Percentiles rank a stretch among this genome's conserved stretches.
Conservation (phyloP, 2,888 invertebrate species). For the Aelia acuminata region DNA sequence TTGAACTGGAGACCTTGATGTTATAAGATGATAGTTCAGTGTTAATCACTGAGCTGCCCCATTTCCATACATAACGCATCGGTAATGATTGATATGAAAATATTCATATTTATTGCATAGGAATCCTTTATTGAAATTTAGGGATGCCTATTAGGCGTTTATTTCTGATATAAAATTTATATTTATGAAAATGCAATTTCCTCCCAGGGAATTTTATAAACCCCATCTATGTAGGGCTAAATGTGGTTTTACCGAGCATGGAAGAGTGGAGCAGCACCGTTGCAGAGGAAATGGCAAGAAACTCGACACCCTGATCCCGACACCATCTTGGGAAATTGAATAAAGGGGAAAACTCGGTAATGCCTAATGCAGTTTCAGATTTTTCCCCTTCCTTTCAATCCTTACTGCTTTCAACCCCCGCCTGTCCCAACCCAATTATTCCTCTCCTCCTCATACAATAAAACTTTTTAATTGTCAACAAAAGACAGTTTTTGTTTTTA, state of each 20-base stretch:
- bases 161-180: neutral
- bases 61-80: too few species aligned
- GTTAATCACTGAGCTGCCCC: too few species aligned
- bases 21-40: too few species aligned
- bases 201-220: neutral
- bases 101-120: neutral
- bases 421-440: conserved; percentile 34
- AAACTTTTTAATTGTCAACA: conserved; percentile 46
- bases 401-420: conserved; percentile 33
- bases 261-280: neutral
- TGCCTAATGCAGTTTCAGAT: conserved; percentile 48
- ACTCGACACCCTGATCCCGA: conserved; percentile 39
- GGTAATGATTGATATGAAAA: too few species aligned
- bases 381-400: conserved; percentile 50
- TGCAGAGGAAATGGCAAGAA: conserved; percentile 43
- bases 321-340: conserved; percentile 45
- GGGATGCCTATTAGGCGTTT: neutral
- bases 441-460: conserved; percentile 40
- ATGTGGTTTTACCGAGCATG: neutral
- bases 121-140: neutral
- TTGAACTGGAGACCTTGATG: too few species aligned
- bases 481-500: conserved; percentile 15
- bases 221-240: neutral
- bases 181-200: neutral
- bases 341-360: conserved; percentile 50